Percentiles rank a stretch among this genome's conserved stretches.
Conservation (phyloP, 2,113 vertebrate genomes). For the Cyprinodon variegatus region DNA sequence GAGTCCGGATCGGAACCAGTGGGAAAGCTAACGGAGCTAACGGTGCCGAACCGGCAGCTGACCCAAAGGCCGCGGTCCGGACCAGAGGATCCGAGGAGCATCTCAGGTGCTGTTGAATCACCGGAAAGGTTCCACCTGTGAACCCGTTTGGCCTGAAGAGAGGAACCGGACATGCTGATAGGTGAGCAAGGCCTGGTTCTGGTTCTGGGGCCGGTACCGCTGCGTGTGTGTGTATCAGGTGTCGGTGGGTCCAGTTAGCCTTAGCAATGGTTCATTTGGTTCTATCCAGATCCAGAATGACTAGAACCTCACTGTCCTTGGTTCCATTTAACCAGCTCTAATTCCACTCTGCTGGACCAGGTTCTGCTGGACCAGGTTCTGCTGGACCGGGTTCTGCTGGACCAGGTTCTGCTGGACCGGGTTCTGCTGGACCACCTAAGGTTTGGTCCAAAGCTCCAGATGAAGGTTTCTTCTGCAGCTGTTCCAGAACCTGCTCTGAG, state of each 20-base stretch:
- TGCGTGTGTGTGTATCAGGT: too few species aligned
- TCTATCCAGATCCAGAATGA: neutral
- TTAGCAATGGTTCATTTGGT: neutral
- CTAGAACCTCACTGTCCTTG: too few species aligned
- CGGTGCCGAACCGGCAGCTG: slow-evolving; percentile 2
- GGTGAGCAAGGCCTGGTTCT: slow-evolving; percentile 38
- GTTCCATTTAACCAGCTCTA: too few species aligned
- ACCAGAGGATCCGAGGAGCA: neutral
- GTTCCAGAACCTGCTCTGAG: too few species aligned
- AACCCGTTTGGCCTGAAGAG: slow-evolving; percentile 28
- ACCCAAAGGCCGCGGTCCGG: slow-evolving; percentile 30
- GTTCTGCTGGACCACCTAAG: too few species aligned
- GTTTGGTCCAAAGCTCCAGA: too few species aligned
- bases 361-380: too few species aligned
- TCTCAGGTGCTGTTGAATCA: neutral
- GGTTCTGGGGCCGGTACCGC: neutral
- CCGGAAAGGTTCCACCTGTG: neutral
- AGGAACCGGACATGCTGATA: slow-evolving; percentile 61
- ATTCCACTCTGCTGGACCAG: too few species aligned
- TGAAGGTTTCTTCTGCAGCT: too few species aligned
- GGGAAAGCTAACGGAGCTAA: slow-evolving; percentile 8
- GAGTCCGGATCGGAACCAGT: neutral
- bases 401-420: too few species aligned
- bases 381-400: too few species aligned
- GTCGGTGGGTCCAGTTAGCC: neutral